Evolutionary conservation across 2,797 vertebrate species (phyloP).

Genomic region (Phrynocephalus guinanensis): DNA sequence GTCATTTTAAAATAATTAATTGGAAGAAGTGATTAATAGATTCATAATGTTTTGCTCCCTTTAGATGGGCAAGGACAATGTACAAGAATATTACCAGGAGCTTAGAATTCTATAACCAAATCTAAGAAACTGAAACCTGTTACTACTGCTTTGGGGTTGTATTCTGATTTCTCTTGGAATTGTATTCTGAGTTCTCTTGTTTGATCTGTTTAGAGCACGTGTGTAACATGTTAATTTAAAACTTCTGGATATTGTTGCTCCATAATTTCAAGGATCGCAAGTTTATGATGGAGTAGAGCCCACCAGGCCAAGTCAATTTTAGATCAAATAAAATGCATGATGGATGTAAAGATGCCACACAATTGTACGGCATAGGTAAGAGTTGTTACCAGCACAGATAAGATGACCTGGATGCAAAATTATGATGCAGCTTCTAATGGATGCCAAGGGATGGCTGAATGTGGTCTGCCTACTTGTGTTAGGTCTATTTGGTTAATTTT

Average conservation of each 20-base stretch:
- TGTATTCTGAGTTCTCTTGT: conserved; percentile 56
- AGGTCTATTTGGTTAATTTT: not conserved
- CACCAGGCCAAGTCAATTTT: not conserved
- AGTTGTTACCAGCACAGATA: conserved; percentile 3
- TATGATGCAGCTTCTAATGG: not conserved
- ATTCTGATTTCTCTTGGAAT: conserved; percentile 50
- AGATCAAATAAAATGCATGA: accelerated
- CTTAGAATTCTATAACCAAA: conserved; percentile 70
- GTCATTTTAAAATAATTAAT: conserved; percentile 81
- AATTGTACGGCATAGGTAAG: not conserved
- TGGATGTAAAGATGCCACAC: not conserved
- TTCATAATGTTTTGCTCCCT: conserved; percentile 79
- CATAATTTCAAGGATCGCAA: conserved; percentile 35
- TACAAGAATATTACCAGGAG: conserved; percentile 65
- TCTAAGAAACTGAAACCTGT: conserved; percentile 66
- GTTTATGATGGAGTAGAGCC: not conserved
- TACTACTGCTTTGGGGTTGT: conserved; percentile 44
- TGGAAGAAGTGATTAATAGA: conserved; percentile 83
- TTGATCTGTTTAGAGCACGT: conserved; percentile 53
- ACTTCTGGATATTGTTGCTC: conserved; percentile 46
- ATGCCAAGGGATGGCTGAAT: not conserved
- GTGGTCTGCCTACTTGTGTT: not conserved
- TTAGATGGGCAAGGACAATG: conserved; percentile 61
- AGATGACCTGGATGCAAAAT: not conserved
- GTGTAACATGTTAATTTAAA: conserved; percentile 57